Percentiles rank a stretch among this genome's conserved stretches.
Conservation (phyloP, 64 coral and sea anemone genomes). For the Porites australiensis region DNA sequence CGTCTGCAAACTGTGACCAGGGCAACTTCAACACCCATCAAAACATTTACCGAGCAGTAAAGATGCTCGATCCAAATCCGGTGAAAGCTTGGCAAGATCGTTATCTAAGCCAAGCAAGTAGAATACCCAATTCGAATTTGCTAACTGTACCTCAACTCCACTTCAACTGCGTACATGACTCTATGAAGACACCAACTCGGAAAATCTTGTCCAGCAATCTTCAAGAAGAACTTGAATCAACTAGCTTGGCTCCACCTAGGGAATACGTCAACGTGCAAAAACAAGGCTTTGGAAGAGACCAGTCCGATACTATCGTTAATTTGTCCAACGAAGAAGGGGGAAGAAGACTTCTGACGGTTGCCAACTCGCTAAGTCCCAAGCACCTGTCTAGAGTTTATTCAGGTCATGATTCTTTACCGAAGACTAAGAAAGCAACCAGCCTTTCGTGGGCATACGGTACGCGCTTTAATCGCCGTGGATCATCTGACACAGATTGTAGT, state of each 20-base stretch:
- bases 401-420: not conserved
- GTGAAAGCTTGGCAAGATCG: conserved; percentile 23
- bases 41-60: not conserved
- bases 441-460: conserved; percentile 21
- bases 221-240: no score
- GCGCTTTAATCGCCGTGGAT: conserved; percentile 4
- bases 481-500: conserved; percentile 24
- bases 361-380: not conserved
- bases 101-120: not conserved
- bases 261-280: not conserved
- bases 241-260: not conserved
- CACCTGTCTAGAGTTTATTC: not conserved
- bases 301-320: not conserved
- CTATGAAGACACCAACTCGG: not conserved
- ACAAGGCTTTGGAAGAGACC: not conserved
- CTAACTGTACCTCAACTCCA: not conserved
- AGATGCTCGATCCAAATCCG: not conserved
- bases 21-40: not conserved
- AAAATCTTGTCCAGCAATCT: not conserved
- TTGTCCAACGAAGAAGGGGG: not conserved
- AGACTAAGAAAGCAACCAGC: not conserved
- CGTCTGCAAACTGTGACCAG: no score
- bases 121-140: not conserved
- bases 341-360: not conserved
- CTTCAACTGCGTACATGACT: not conserved